Base-by-base conservation (phyloP, 2,888 invertebrate genomes). In the Polydrusus pterygomalis region DNA sequence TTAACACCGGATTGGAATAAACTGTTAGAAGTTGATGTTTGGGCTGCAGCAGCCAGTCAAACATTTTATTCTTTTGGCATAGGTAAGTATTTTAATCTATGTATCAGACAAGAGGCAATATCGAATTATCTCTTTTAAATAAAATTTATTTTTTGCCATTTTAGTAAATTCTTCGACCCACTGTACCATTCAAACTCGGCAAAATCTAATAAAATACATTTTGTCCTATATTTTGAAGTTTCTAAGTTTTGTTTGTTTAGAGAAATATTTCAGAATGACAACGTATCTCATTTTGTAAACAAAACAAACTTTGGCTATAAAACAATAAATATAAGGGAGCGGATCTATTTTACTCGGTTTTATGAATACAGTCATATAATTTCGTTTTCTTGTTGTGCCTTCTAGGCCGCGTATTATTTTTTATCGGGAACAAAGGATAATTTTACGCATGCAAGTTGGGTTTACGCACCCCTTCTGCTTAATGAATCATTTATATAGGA, bases 1-100 rank as follows among this genome's bases (percentile, higher is more conserved):
- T 87, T 96, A 20, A 90, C 89, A 6, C 96, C 96, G 0, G 88
- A 93, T 56, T 94, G 95, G 91, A 89, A 90, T 0, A 91, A 89
- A 58, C 86, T 96, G 25, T 81, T 89, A 3, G 89, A 92, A 13
- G 91, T 93, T 0, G 88, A 90, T 80, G 94, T 96, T 15, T 96
- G 95, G 95, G 93, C 93, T 2, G 94, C 94, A 79, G 95, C 95
- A 0, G 95, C 94, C 0, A 94, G 94, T 1, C 95, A 95, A 90
- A 93, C 95, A 80, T 95, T 95, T 87, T 95, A 95, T 87, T 95
- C 95, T 0, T 93, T 95, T 75, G 93, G 94, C 54, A 92, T 95
- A n/a, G 92, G 90, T 78, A 62, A 63, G 63, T 60, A 34, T 25
- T 25, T 25, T 25, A 25, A 25, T 25, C 25, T 25, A 25, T 25